Percentiles rank a stretch among this genome's conserved stretches.
Conservation (phyloP, 2,113 vertebrate genomes). For the Cavia aperea region DNA sequence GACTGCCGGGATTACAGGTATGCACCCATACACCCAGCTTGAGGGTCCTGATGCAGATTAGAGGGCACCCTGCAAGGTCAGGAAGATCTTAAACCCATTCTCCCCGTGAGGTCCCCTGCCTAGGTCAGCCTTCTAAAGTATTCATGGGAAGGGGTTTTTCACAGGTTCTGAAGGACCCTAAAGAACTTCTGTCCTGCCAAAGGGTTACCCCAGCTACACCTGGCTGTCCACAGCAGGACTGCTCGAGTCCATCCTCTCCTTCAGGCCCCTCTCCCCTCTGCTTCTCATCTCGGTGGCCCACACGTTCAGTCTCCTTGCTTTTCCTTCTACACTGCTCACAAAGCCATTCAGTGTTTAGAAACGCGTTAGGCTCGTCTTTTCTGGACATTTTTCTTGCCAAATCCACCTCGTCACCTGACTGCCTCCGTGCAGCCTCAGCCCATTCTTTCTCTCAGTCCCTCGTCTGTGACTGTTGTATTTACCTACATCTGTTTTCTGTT, state of each 20-base stretch:
- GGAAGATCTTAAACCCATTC: slow-evolving; percentile 3
- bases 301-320: slow-evolving; percentile 19
- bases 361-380: slow-evolving; percentile 34
- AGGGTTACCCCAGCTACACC: slow-evolving; percentile 4
- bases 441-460: slow-evolving; percentile 5
- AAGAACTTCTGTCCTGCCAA: background rate
- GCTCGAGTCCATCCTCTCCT: background rate
- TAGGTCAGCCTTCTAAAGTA: background rate
- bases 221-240: background rate
- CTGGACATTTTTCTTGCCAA: slow-evolving; percentile 44
- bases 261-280: background rate
- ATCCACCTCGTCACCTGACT: background rate
- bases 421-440: background rate
- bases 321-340: slow-evolving; percentile 2
- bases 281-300: background rate
- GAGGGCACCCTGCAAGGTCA: background rate
- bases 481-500: slow-evolving; percentile 59
- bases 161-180: slow-evolving; percentile 1
- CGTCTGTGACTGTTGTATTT: slow-evolving; percentile 25
- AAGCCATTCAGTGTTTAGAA: slow-evolving; percentile 28
- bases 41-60: background rate
- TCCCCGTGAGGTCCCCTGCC: background rate
- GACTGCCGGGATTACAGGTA: background rate
- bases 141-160: background rate
- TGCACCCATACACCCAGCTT: background rate